Evolutionary conservation across 2,113 vertebrate genomes (phyloP).

Genomic region (Pyxicephalus adspersus): DNA sequence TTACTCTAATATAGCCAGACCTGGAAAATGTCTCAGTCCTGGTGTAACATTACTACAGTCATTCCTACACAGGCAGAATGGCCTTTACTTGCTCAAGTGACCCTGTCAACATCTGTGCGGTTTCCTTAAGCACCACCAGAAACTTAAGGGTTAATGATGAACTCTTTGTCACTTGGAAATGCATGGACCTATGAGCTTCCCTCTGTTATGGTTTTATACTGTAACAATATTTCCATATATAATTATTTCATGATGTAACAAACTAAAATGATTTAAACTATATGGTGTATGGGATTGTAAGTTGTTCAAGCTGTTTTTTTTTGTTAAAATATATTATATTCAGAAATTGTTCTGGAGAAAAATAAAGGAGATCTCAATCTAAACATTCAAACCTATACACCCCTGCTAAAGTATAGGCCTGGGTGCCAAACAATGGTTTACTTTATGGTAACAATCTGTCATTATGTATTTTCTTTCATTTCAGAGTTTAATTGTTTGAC

Average conservation of each 20-base stretch:
- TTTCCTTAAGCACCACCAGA: neutral
- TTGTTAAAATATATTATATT: neutral
- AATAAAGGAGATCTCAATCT: neutral
- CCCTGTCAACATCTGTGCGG: neutral
- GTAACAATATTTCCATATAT: neutral
- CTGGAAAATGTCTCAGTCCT: neutral
- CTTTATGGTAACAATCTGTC: neutral
- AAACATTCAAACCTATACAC: neutral
- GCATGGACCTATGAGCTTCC: neutral
- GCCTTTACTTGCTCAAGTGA: neutral
- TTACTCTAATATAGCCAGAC: neutral
- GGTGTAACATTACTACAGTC: slow-evolving; percentile 7
- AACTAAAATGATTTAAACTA: slow-evolving; percentile 4
- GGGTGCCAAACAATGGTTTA: neutral
- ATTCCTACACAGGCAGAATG: slow-evolving; percentile 25
- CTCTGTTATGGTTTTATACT: slow-evolving; percentile 11
- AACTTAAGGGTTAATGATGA: neutral
- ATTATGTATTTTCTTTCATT: neutral
- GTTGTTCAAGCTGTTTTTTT: neutral
- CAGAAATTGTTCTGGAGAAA: neutral
- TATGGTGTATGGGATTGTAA: neutral
- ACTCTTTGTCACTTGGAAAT: neutral
- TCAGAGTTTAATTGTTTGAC: neutral
- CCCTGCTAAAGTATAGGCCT: neutral
- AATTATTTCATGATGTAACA: slow-evolving; percentile 1